Evolutionary conservation across 1,140 invertebrate species (phyloP).

Genomic region (Apolygus lucorum): DNA sequence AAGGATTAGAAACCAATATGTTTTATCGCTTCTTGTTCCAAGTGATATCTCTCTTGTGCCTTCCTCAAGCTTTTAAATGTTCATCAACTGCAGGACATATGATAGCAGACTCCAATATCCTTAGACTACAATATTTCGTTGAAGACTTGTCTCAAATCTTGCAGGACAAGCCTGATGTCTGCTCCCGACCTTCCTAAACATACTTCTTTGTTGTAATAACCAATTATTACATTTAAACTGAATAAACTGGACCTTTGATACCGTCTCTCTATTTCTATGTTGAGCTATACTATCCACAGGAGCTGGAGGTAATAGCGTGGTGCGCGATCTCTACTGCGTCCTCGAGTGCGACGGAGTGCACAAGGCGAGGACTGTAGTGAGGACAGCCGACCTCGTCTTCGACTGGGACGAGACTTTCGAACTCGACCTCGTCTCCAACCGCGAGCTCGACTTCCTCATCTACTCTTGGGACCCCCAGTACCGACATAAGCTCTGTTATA

Average conservation of each 20-base stretch:
- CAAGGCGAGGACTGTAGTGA: constrained; percentile 94
- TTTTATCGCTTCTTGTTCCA: too few species aligned
- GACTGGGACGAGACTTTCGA: constrained; percentile 99
- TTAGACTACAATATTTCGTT: too few species aligned
- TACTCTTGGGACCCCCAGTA: constrained; percentile 98
- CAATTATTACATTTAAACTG: neutral
- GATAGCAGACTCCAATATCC: too few species aligned
- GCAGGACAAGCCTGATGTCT: too few species aligned
- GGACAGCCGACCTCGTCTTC: constrained; percentile 92
- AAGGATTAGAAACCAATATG: too few species aligned
- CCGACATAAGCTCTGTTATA: constrained; percentile 89
- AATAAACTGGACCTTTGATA: too few species aligned
- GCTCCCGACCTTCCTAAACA: too few species aligned
- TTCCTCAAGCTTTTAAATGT: too few species aligned
- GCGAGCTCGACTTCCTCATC: constrained; percentile 88
- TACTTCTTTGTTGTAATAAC: constrained; percentile 9
- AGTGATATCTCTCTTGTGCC: too few species aligned
- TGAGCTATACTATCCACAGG: too few species aligned
- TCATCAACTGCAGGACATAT: too few species aligned
- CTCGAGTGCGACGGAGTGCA: constrained; percentile 83
- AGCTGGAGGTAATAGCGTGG: constrained; percentile 39
- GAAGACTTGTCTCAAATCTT: too few species aligned
- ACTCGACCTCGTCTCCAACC: constrained; percentile 86
- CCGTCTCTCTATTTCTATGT: neutral
- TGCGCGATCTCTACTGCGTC: constrained; percentile 91